These are phyloP conservation scores for Semaprochilodus insignis DNA, from an alignment of 2,797 vertebrate genomes.

Conservation along the genomic window DNA sequence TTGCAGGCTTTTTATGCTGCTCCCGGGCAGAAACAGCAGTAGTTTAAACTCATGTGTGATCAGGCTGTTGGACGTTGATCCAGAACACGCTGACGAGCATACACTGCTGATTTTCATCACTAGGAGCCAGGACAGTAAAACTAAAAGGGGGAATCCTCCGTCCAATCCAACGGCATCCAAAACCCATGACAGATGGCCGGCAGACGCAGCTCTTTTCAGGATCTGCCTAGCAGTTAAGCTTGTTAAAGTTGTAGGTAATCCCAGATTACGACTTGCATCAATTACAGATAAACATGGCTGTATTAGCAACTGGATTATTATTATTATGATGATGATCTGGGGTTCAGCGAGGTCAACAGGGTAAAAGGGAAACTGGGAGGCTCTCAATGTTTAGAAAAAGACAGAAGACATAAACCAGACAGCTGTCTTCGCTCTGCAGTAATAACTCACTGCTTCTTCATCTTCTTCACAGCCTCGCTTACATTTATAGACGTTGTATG, in stretches of 20 bases:
- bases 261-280: neutral
- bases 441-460: slow-evolving; percentile 18
- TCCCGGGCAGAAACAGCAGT: slow-evolving; percentile 1
- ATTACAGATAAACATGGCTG: neutral
- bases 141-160: slow-evolving; percentile 42
- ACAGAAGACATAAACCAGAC: slow-evolving; percentile 49
- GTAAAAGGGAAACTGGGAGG: slow-evolving; percentile 26
- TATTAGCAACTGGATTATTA: neutral
- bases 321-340: slow-evolving; percentile 12
- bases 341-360: slow-evolving; percentile 20
- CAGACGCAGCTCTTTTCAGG: slow-evolving; percentile 43
- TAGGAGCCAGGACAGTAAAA: slow-evolving; percentile 22
- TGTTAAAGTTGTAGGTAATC: slow-evolving; percentile 28
- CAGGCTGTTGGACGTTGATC: neutral
- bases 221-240: neutral
- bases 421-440: slow-evolving; percentile 5
- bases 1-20: slow-evolving; percentile 6
- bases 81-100: neutral
- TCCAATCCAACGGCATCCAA: slow-evolving; percentile 20
- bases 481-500: slow-evolving; percentile 38
- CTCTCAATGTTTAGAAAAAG: slow-evolving; percentile 32
- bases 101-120: slow-evolving; percentile 44
- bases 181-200: slow-evolving; percentile 37
- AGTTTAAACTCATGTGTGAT: slow-evolving; percentile 5
- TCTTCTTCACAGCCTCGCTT: slow-evolving; percentile 18